phyloP scores from a whole-genome alignment of 2,888 invertebrate genomes.

The Dromius quadrimaculatus region DNA sequence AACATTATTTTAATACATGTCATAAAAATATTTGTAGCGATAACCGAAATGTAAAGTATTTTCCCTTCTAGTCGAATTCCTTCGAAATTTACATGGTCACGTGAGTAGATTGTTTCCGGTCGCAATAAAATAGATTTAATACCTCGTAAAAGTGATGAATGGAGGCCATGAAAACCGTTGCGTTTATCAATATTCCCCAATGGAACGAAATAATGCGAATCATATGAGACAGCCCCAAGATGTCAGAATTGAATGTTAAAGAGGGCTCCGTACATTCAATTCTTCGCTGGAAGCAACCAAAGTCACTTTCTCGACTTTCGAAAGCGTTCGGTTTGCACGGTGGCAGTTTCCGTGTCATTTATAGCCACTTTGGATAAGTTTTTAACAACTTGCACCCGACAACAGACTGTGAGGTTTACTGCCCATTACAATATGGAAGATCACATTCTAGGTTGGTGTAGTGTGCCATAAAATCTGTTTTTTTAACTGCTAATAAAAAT shows the following conservation, averaged over 20 bases:
- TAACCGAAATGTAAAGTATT: conserved; percentile 6
- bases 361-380: conserved; percentile 49
- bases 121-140: conserved; percentile 47
- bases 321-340: too few relatives aligned
- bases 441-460: conserved; percentile 40
- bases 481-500: conserved; percentile 43
- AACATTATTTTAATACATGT: conserved; percentile 14
- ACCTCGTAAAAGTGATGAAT: conserved; percentile 48
- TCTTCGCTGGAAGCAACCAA: too few relatives aligned
- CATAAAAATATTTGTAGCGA: conserved; percentile 17
- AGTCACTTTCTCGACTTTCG: too few relatives aligned
- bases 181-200: conserved; percentile 27
- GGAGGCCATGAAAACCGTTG: conserved; percentile 25
- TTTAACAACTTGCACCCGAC: conserved; percentile 47
- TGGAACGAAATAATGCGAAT: conserved; percentile 6
- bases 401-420: conserved; percentile 40
- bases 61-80: conserved; percentile 14
- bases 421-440: conserved; percentile 35
- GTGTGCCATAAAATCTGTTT: conserved; percentile 44
- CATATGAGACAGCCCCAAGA: background rate
- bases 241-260: too few relatives aligned
- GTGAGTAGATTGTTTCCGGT: conserved; percentile 42
- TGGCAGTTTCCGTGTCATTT: conserved; percentile 51
- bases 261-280: too few relatives aligned
- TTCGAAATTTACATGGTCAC: conserved; percentile 46